Conservation (phyloP, 1,140 invertebrate genomes). For the Bathynomus jamesi region DNA sequence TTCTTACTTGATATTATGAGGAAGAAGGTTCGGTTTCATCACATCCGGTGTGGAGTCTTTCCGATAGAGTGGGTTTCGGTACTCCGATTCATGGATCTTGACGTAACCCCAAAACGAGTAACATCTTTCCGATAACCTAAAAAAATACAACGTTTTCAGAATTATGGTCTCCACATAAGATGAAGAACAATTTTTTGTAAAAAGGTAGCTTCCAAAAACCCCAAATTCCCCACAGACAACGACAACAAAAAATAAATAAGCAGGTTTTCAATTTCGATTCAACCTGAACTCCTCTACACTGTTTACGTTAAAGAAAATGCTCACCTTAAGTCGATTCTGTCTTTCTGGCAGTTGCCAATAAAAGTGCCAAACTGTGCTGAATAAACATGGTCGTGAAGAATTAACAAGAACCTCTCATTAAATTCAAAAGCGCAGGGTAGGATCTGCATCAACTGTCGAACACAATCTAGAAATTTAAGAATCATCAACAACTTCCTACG, state of each 20-base stretch:
- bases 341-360: slow-evolving; percentile 88
- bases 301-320: too few species aligned
- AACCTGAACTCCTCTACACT: too few species aligned
- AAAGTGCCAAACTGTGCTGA: slow-evolving; percentile 90
- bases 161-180: too few species aligned
- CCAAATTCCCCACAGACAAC: too few species aligned
- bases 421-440: slow-evolving; percentile 91
- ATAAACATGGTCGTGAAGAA: slow-evolving; percentile 88
- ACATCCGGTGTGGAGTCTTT: slow-evolving; percentile 56
- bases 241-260: too few species aligned
- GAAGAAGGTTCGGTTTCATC: slow-evolving; percentile 71
- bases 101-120: slow-evolving; percentile 94
- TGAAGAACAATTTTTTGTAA: too few species aligned
- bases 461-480: too few species aligned
- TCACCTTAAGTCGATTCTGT: slow-evolving; percentile 73
- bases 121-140: slow-evolving; percentile 74
- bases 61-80: slow-evolving; percentile 84
- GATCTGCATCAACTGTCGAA: slow-evolving; percentile 85
- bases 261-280: too few species aligned
- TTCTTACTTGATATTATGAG: slow-evolving; percentile 62
- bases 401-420: slow-evolving; percentile 87
- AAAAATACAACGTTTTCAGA: too few species aligned
- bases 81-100: slow-evolving; percentile 80
- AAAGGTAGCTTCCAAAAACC: too few species aligned
- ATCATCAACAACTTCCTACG: too few species aligned